Percentiles rank a stretch among this genome's conserved stretches.
Conservation (phyloP, 2,888 invertebrate species). For the Saturnia pavonia region DNA sequence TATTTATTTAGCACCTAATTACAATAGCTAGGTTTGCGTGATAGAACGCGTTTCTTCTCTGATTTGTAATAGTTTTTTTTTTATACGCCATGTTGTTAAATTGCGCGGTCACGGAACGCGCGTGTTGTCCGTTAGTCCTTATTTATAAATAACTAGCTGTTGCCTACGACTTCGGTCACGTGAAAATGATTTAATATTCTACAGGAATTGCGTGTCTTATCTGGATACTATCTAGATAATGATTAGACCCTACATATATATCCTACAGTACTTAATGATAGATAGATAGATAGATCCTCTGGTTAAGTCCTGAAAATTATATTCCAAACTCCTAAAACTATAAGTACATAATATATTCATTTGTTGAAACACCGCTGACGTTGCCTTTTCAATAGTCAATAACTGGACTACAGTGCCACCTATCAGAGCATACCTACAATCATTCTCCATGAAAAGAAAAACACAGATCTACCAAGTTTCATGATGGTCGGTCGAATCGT, state of each 20-base stretch:
- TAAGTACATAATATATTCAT: no score
- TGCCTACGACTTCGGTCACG: neutral
- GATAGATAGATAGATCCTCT: neutral
- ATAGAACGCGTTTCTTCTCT: constrained; percentile 25
- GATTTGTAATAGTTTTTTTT: constrained; percentile 19
- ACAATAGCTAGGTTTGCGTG: constrained; percentile 26
- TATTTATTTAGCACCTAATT: constrained; percentile 25
- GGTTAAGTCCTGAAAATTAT: neutral
- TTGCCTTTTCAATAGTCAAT: no score
- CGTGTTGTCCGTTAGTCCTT: neutral
- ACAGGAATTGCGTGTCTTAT: neutral
- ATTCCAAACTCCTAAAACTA: no score
- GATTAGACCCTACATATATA: neutral
- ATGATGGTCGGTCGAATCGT: no score
- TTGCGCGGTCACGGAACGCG: constrained; percentile 18
- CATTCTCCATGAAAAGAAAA: no score
- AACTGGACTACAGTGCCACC: no score
- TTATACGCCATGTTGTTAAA: constrained; percentile 20
- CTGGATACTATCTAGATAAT: neutral
- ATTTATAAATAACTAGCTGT: neutral
- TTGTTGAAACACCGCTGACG: no score
- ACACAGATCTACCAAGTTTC: no score
- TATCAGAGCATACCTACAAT: no score
- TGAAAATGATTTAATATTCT: neutral
- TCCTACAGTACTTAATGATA: neutral